Evolutionary conservation across 2,888 invertebrate genomes (phyloP), one percentile per base, ranked within the genome.

Genomic region (Hanleya hanleyi): DNA sequence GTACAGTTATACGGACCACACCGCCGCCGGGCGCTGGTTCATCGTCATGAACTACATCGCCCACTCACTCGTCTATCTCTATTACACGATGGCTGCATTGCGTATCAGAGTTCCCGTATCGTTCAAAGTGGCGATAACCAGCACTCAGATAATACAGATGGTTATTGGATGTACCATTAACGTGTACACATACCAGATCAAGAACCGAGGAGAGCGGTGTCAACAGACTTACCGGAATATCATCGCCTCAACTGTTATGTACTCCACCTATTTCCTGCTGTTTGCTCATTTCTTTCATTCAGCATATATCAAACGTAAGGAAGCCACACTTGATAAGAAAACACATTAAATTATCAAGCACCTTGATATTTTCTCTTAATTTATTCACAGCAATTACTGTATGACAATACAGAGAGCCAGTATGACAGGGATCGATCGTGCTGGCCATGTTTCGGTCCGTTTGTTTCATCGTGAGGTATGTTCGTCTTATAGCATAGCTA

Each of bases 131-230:
- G 92, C 95, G 81, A 97, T 99, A 88, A 99, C 98, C 18, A 93
- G 94, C 22, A 92, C 97, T 67, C 98, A 99, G 90, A 93, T 98
- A 70, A 92, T 94, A 32, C 98, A 98, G 92, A 98, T 99, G 98
- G 93, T 97, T 67, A 93, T 97, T 78, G 98, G 98, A n/a, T 96
- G 96, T 91, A 93, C 94, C 65, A 95, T 98, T 87, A 97, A 97
- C 91, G 92, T 96, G 74, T 96, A 95, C 94, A 96, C 96, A 1
- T 88, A 88, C 74, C 74, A 80, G 29, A 75, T 84, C 29, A 84
- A 88, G 69, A 80, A 79, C 36, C 67, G 81, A 73, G 86, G 87
- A 6, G 87, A 88, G 47, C 79, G 82, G 69, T 92, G 92, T 78
- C 88, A 91, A 68, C 90, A 90, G 74, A 89, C 90, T 2, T 88